phyloP scores from a whole-genome alignment of 2,797 vertebrate genomes.

The Sitta carolinensis region DNA sequence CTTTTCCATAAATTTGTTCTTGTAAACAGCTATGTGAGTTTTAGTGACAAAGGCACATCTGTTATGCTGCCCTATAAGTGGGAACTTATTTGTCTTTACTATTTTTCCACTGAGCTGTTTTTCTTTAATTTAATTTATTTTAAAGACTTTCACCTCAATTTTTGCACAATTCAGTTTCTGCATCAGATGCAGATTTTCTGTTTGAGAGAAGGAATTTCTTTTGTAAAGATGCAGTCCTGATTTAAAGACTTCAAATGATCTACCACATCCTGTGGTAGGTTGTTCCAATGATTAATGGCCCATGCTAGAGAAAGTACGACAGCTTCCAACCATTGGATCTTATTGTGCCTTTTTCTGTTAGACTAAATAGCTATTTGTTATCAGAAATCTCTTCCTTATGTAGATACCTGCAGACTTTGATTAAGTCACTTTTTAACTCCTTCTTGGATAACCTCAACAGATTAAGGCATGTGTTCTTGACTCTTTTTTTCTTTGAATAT shows the following conservation, averaged over 20 bases:
- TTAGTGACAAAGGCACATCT: background rate
- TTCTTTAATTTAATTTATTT: background rate
- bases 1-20: background rate
- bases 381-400: slow-evolving; percentile 62
- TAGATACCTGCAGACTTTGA: slow-evolving; percentile 50
- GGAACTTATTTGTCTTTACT: background rate
- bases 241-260: slow-evolving; percentile 61
- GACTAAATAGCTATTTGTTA: slow-evolving; percentile 55
- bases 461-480: background rate
- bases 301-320: slow-evolving; percentile 37
- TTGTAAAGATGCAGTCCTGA: slow-evolving; percentile 41
- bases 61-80: background rate
- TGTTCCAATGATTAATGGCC: slow-evolving; percentile 60
- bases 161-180: background rate
- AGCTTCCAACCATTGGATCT: slow-evolving; percentile 44
- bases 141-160: background rate
- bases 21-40: background rate
- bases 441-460: slow-evolving; percentile 37
- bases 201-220: slow-evolving; percentile 26
- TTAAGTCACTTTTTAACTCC: slow-evolving; percentile 53
- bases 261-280: slow-evolving; percentile 58
- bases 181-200: slow-evolving; percentile 32
- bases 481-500: background rate
- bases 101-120: background rate
- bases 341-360: slow-evolving; percentile 47